These are phyloP conservation scores for Melitaea cinxia DNA, from an alignment of 1,140 invertebrate species.

Conservation along the genomic window DNA sequence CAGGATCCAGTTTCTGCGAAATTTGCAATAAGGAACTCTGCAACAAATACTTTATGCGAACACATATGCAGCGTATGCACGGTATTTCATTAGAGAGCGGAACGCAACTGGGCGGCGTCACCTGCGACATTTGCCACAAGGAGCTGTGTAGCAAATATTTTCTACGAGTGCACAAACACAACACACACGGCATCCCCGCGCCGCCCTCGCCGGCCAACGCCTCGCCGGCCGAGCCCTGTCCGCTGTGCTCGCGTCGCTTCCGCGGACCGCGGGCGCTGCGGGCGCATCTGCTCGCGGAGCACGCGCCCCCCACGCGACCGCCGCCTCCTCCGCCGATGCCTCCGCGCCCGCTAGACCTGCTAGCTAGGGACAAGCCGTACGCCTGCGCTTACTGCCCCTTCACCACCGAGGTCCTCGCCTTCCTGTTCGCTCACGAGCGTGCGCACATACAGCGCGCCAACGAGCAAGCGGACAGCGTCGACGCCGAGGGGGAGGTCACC, in stretches of 20 bases:
- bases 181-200: conserved; percentile 95
- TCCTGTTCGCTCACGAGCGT: conserved; percentile 95
- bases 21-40: conserved; percentile 99
- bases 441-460: conserved; percentile 84
- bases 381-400: conserved; percentile 94
- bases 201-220: conserved; percentile 81
- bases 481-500: conserved; percentile 47
- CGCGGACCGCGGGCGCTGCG: conserved; percentile 95
- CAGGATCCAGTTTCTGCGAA: conserved; percentile 95
- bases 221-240: conserved; percentile 86
- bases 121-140: conserved; percentile 98
- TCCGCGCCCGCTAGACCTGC: conserved; percentile 76
- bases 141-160: conserved; percentile 99
- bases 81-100: conserved; percentile 97
- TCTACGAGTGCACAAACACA: conserved; percentile 97
- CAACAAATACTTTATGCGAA: conserved; percentile 99
- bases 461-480: conserved; percentile 42
- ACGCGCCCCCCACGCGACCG: conserved; percentile 82
- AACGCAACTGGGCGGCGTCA: conserved; percentile 94
- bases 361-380: conserved; percentile 86
- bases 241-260: conserved; percentile 93
- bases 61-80: conserved; percentile 99
- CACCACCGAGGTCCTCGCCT: conserved; percentile 93
- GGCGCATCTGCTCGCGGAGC: conserved; percentile 93
- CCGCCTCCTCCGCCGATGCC: conserved; percentile 85